Conservation (phyloP, 1,140 invertebrate species). For the Diachasma alloeum region DNA sequence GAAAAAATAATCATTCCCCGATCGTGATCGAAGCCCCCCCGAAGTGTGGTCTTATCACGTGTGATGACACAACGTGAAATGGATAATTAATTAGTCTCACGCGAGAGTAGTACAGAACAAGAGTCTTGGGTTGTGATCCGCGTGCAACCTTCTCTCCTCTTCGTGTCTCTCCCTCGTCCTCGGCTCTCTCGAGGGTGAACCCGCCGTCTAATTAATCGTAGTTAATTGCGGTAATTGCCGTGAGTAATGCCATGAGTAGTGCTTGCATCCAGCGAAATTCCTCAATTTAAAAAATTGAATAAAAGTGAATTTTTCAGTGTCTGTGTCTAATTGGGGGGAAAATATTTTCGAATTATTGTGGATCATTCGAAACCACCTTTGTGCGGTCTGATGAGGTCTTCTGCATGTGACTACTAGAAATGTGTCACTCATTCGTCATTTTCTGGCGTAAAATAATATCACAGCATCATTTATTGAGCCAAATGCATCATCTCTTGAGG, state of each 20-base stretch:
- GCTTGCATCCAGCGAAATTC: not conserved
- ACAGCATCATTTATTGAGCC: no score
- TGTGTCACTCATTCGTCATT: no score
- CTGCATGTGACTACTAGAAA: no score
- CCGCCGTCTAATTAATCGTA: constrained; percentile 48
- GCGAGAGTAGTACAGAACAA: constrained; percentile 1
- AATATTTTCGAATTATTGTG: no score
- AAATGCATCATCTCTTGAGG: no score
- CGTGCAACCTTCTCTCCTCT: not conserved
- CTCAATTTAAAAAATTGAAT: not conserved
- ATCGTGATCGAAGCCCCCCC: not conserved
- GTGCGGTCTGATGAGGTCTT: no score
- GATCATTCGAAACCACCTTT: no score
- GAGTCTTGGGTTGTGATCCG: not conserved
- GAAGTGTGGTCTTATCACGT: not conserved
- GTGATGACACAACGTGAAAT: not conserved
- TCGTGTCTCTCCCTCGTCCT: not conserved
- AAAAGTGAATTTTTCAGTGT: not conserved
- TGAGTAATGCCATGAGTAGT: constrained; percentile 39
- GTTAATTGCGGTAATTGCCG: constrained; percentile 53
- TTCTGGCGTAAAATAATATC: no score
- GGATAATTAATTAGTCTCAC: not conserved
- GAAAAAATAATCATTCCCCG: not conserved
- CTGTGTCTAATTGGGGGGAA: no score
- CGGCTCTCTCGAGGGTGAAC: constrained; percentile 14